Evolutionary conservation across 64 coral and sea anemone species (phyloP), one percentile per base, ranked within the genome.

Genomic region (Exaiptasia diaphana): DNA sequence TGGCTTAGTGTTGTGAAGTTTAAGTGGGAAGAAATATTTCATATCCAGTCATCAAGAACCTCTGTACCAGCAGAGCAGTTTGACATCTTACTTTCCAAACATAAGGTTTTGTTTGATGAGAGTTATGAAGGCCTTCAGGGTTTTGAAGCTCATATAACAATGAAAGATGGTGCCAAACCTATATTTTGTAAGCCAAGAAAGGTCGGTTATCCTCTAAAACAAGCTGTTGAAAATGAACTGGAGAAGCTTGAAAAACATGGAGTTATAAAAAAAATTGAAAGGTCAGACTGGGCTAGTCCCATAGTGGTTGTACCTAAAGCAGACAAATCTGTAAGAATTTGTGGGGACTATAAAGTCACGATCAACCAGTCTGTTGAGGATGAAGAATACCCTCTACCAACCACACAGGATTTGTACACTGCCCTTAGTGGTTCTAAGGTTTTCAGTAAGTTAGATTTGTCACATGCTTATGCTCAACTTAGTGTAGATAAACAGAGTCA

Each of bases 121-220:
- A 50, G 86, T 42, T 89, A 74, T 30, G 82, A 90, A 36, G 53
- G 82, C 49, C 63, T 85, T 27, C 50, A 53, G 41, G 74, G 75
- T 41, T 73, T 65, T 24, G 74, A 91, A 49, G 82, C 89, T 24
- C 74, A 85, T 53, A 86, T 85, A 20, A 77, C 33, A 1, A 78
- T 85, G 35, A 58, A 77, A 31, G 73, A 91, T 59, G 49, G 44
- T 38, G 26, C 22, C 34, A 46, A 74, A 21, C 29, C 78, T 18
- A 27, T 74, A 20, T 76, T 76, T 73, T 36, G 56, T 26, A 83
- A 68, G 38, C 61, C 73, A 25, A 71, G 50, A 24, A 68, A 67
- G 41, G 81, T 76, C n/a, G 80, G 71, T 4, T 83, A 77, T 91
- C 60, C 74, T n/a, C 30, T 85, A 20, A 91, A 91, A 53, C 71